phyloP scores from a whole-genome alignment of 2,888 invertebrate species.

The Heterodera filipjevi region DNA sequence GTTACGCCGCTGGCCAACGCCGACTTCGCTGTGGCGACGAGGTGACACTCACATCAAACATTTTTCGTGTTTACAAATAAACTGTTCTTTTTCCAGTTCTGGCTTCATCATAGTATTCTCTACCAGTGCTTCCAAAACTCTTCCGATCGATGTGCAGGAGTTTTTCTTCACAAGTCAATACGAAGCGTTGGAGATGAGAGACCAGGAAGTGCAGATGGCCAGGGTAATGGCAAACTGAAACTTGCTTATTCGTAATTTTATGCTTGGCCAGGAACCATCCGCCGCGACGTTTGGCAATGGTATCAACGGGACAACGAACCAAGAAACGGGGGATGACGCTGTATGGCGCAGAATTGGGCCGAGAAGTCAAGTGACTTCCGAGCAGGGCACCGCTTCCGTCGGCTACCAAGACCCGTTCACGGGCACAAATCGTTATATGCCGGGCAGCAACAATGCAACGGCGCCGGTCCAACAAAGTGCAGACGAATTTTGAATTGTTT shows the following conservation, averaged over 20 bases:
- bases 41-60: too few species aligned
- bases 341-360: conserved; percentile 9
- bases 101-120: conserved; percentile 85
- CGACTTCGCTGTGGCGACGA: conserved; percentile 83
- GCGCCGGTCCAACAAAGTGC: conserved; percentile 29
- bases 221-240: background rate
- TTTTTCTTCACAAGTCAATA: conserved; percentile 68
- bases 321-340: background rate
- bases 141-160: conserved; percentile 68
- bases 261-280: background rate
- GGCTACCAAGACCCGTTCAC: conserved; percentile 68
- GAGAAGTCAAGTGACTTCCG: background rate
- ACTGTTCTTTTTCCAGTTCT: conserved; percentile 74
- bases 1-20: conserved; percentile 81
- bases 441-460: conserved; percentile 40
- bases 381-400: background rate
- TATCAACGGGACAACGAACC: background rate
- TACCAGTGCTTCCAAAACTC: conserved; percentile 74
- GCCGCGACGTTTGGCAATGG: background rate
- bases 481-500: conserved; percentile 5
- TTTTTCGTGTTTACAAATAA: too few species aligned
- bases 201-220: conserved; percentile 32
- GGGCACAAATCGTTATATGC: conserved; percentile 67
- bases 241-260: background rate
- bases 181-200: conserved; percentile 14